phyloP scores from a whole-genome alignment of 2,888 invertebrate genomes.

The Caenorhabditis becei region DNA sequence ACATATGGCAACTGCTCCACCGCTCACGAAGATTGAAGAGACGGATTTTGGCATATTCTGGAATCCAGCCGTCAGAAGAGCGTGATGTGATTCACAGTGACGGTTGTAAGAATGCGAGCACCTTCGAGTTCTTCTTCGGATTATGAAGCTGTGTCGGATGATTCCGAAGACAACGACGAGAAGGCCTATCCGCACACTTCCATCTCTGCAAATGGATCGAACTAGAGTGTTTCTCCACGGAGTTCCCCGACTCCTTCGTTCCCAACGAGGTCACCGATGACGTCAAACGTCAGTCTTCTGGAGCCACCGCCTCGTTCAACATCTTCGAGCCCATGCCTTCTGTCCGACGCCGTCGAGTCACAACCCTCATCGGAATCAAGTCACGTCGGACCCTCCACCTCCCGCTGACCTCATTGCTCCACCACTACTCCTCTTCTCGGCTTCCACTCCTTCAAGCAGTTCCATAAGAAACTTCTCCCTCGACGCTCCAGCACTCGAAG shows the following conservation, averaged over 20 bases:
- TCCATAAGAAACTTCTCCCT: no score
- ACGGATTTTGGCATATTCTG: neutral
- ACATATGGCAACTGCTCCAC: no score
- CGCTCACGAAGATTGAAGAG: no score
- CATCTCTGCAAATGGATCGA: constrained; percentile 39
- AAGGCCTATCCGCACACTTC: constrained; percentile 58
- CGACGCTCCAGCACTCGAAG: no score
- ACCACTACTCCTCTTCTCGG: no score
- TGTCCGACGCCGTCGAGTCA: constrained; percentile 29
- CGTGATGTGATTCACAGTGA: neutral
- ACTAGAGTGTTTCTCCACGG: constrained; percentile 51
- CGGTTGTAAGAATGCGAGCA: constrained; percentile 18
- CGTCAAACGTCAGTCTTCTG: constrained; percentile 31
- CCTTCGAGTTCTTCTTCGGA: no score
- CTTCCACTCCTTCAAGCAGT: no score
- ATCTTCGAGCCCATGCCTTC: constrained; percentile 57
- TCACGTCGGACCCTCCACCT: no score
- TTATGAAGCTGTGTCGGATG: neutral
- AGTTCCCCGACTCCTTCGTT: constrained; percentile 55
- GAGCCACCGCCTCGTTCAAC: constrained; percentile 14
- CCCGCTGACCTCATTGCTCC: no score
- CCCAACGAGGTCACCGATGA: constrained; percentile 51
- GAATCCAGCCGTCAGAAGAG: constrained; percentile 9
- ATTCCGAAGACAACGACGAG: constrained; percentile 8
- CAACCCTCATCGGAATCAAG: no score